Evolutionary conservation across 35 echinoderm and acorn worm species (phyloP), one percentile per base, ranked within the genome.

Genomic region (Hemicentrotus pulcherrimus): DNA sequence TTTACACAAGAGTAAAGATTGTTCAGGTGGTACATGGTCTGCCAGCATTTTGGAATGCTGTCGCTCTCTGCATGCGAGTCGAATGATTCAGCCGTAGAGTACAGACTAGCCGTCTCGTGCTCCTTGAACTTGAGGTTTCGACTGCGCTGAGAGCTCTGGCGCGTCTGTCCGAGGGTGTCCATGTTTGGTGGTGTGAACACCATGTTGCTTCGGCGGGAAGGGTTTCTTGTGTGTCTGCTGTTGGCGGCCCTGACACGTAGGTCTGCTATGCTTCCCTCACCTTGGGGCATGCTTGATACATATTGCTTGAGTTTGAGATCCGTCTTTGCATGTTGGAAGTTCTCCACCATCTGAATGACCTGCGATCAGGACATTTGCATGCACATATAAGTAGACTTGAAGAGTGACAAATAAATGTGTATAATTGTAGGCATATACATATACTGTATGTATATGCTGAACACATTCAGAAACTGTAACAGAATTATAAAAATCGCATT

Each of bases 1-100:
- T 86, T 95, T 47, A 86, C 92, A 5, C 86, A 94, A 5, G 96
- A 97, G 88, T 99, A 99, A 13, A 99, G 94, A 86, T 99, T 96
- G 48, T 98, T 95, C 32, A 99, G 88, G 94, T 99, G 98, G 91
- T 98, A 99, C 98, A 99, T 99, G 47, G 98, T 99, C 95, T 99
- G 98, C 98, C 98, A 99, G 88, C 98, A 99, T 47, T 96, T 89
- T 65, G 98, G 97, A 11, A 98, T 94, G 31, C 55, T 96, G 47
- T 99, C 98, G 46, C 97, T 97, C 10, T 96, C 97, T 14, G 91
- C 94, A 10, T 90, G 86, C 7, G 96, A 97, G 61, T 94, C 88
- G 16, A 87, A 92, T 16, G 87, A 94, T 28, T 86, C 78, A 0
- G 91, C 91, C 0, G 30, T 31, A 4, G 91, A 93, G 91, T 93